Evolutionary conservation across 1,140 invertebrate species (phyloP), one percentile per base, ranked within the genome.

Genomic region (Penaeus indicus): DNA sequence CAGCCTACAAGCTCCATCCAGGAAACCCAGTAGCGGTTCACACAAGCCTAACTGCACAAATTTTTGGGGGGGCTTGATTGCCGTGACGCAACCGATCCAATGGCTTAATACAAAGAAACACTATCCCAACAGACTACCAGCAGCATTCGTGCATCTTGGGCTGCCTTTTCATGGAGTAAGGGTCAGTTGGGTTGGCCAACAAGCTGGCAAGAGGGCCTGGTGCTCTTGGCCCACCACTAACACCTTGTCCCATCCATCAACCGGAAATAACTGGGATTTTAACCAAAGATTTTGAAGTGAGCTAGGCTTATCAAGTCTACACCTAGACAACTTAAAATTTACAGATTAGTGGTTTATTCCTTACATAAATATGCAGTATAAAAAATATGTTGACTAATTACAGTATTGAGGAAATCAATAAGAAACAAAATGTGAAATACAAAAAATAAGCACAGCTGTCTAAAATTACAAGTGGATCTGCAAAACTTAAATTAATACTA

Each of bases 131-230:
- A 1, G 82, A 22, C 54, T 85, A 95, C 95, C 94, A 91, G 96
- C 96, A 88, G 96, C 95, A 92, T 94, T 96, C 80, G 92, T 97
- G 95, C 78, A 95, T 94, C 91, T 95, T 94, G n/a, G 0, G 96
- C 96, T 25, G 95, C 95, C 87, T 95, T 94, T 92, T 97, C 96
- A 63, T 93, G 78, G 94, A 94, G 75, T 94, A 93, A 1, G 93
- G 92, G 90, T 94, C 93, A 18, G 64, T 92, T 72, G 85, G 92
- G 78, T 38, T 64, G 16, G 89, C 47, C 11, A 90, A 72, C 21
- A 85, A 79, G n/a, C 63, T 60, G 47, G 83, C 42, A 32, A 85
- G 88, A 18, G 78, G 77, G n/a, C 64, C 84, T 79, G 80, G 72
- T 75, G 79, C 64, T 69, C 72, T 85, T 10, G 42, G 60, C 38